Evolutionary conservation across 2,888 invertebrate genomes (phyloP), one percentile per base, ranked within the genome.

Genomic region (Rhabditophanes sp.): DNA sequence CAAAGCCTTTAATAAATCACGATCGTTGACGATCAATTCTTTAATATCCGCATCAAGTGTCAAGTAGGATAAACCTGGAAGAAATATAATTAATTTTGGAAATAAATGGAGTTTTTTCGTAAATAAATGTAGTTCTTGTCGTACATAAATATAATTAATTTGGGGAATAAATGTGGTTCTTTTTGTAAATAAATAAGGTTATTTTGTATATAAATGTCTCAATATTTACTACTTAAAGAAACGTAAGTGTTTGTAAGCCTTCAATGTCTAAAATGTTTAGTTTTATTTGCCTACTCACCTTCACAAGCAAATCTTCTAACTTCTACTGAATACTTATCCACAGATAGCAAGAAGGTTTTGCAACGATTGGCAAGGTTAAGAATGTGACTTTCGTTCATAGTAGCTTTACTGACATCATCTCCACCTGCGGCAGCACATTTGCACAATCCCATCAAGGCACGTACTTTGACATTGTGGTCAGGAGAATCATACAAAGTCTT

Each of bases 21-120:
- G 75, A 64, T 96, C 90, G 64, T 82, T 80, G 27, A 85, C 78
- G 23, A 99, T 68, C 66, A 84, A 85, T 66, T 96, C 93, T 66
- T 96, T 96, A 0, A 96, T 87, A 67, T 96, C 93, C 7, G 88
- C 96, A 71, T 99, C 93, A 36, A 96, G 73, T 1, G 90, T 87
- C 4, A 96, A 72, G 65, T 90, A 96, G 0, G 90, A 87, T 4
- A 96, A 73, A n/a, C 55, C n/a, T n/a, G n/a, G n/a, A n/a, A n/a
- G n/a, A n/a, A n/a, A n/a, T n/a, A n/a, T n/a, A n/a, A n/a, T n/a
- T n/a, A n/a, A n/a, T n/a, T n/a, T n/a, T n/a, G n/a, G n/a, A n/a
- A n/a, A n/a, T n/a, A n/a, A 22, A 9, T 22, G 9, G n/a, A 22
- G n/a, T 9, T 22, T 22, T 22, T 9, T n/a, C n/a, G 9, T 22